A percentile compares a stretch with the other conserved stretches of the same genome.
Conservation (phyloP, 1,140 invertebrate genomes). For the Drosophila repletoides region DNA sequence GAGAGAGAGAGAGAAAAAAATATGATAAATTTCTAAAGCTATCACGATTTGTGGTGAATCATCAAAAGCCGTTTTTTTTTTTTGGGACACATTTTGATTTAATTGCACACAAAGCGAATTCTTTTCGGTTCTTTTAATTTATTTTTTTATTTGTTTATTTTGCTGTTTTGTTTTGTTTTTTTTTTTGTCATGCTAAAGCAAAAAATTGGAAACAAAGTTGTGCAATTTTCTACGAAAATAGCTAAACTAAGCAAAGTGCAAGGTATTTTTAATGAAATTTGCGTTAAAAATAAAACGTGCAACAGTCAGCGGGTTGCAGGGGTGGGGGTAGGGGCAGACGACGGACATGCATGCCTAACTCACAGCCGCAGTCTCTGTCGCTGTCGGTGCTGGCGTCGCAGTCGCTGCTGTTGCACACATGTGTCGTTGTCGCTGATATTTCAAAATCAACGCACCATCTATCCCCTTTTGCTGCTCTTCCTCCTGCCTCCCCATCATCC, state of each 20-base stretch:
- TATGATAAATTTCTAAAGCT: conserved; percentile 39
- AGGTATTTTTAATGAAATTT: conserved; percentile 66
- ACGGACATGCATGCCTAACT: conserved; percentile 61
- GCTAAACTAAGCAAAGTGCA: conserved; percentile 63
- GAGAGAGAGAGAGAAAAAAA: conserved; percentile 1
- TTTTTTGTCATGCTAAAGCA: not conserved
- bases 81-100: conserved; percentile 18
- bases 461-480: no score
- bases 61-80: conserved; percentile 15
- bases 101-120: conserved; percentile 31
- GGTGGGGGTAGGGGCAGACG: conserved; percentile 22
- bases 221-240: conserved; percentile 56
- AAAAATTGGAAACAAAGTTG: conserved; percentile 31
- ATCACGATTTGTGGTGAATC: conserved; percentile 30
- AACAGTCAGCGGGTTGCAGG: not conserved
- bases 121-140: not conserved
- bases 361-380: conserved; percentile 23
- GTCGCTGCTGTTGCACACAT: conserved; percentile 41
- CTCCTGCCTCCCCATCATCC: not conserved
- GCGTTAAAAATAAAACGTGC: conserved; percentile 56
- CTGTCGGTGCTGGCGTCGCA: not conserved
- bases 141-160: conserved; percentile 7
- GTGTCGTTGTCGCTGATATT: conserved; percentile 52
- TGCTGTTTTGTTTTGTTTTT: not conserved
- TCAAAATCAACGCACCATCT: conserved; percentile 25